Evolutionary conservation across 2,888 invertebrate genomes (phyloP).

Genomic region (Homarus gammarus): DNA sequence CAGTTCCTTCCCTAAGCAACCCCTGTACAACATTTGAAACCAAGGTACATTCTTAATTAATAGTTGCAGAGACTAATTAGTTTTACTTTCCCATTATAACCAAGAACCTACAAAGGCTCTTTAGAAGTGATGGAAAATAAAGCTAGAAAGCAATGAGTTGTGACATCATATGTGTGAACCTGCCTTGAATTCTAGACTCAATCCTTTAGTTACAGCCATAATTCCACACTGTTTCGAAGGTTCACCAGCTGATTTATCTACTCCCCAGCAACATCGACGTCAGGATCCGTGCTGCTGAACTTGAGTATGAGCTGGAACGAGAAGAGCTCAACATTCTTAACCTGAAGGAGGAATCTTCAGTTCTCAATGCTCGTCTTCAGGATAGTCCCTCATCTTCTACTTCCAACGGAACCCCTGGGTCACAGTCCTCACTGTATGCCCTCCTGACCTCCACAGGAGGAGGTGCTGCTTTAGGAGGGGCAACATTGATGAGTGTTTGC

Average conservation of each 20-base stretch:
- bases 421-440: neutral
- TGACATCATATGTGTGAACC: too few relatives aligned
- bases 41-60: too few relatives aligned
- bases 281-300: conserved; percentile 92
- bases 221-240: too few relatives aligned
- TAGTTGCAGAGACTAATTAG: too few relatives aligned
- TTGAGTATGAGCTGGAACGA: conserved; percentile 92
- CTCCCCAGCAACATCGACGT: conserved; percentile 89
- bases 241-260: conserved; percentile 12
- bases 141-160: too few relatives aligned
- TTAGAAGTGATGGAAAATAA: too few relatives aligned
- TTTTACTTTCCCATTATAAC: too few relatives aligned
- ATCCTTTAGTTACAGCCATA: too few relatives aligned
- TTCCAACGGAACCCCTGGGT: neutral
- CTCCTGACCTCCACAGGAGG: conserved; percentile 51
- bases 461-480: conserved; percentile 45
- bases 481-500: conserved; percentile 54
- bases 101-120: too few relatives aligned
- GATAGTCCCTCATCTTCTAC: conserved; percentile 82
- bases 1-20: too few relatives aligned
- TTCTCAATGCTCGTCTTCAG: conserved; percentile 88
- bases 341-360: conserved; percentile 89
- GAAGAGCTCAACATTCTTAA: conserved; percentile 92
- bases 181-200: too few relatives aligned
- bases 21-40: too few relatives aligned